Evolutionary conservation across 2,797 vertebrate genomes (phyloP).

Genomic region (Danio tinwini): DNA sequence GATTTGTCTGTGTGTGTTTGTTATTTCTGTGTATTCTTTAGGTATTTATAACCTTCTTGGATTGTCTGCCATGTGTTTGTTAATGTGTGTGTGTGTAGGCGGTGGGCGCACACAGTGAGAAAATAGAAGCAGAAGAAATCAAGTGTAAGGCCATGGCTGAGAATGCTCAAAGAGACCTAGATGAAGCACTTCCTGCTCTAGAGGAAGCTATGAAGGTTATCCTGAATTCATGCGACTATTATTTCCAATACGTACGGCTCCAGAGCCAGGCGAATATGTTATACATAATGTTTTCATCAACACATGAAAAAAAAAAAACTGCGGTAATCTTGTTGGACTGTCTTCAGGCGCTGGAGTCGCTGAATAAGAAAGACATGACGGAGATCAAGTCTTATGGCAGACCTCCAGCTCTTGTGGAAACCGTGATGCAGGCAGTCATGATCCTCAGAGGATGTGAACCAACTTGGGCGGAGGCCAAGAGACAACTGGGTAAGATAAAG

Average conservation of each 20-base stretch:
- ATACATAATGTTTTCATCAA: slow-evolving; percentile 34
- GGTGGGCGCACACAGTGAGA: slow-evolving; percentile 85
- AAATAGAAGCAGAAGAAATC: slow-evolving; percentile 85
- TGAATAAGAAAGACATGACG: slow-evolving; percentile 93
- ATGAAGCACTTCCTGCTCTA: slow-evolving; percentile 87
- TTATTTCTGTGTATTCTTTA: slow-evolving; percentile 6
- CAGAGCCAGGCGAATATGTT: not conserved
- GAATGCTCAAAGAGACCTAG: slow-evolving; percentile 88
- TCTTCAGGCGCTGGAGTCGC: slow-evolving; percentile 86
- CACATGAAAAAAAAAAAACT: slow-evolving; percentile 26
- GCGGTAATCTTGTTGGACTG: slow-evolving; percentile 4
- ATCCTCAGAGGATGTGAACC: slow-evolving; percentile 87
- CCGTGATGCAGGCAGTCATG: slow-evolving; percentile 93
- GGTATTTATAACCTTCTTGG: slow-evolving; percentile 26
- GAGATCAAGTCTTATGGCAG: slow-evolving; percentile 91
- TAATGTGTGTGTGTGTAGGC: slow-evolving; percentile 70
- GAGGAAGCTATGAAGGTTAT: slow-evolving; percentile 89
- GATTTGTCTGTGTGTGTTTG: not conserved
- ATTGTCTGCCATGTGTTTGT: slow-evolving; percentile 18
- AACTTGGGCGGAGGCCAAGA: slow-evolving; percentile 90
- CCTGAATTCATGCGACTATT: not conserved
- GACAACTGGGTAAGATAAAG: slow-evolving; percentile 83
- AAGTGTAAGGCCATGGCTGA: slow-evolving; percentile 88
- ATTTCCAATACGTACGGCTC: slow-evolving; percentile 5
- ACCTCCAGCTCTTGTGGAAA: slow-evolving; percentile 88